These are phyloP conservation scores for Leptinotarsa rubiginosa DNA, from an alignment of 2,888 invertebrate species.

Conservation along the genomic window DNA sequence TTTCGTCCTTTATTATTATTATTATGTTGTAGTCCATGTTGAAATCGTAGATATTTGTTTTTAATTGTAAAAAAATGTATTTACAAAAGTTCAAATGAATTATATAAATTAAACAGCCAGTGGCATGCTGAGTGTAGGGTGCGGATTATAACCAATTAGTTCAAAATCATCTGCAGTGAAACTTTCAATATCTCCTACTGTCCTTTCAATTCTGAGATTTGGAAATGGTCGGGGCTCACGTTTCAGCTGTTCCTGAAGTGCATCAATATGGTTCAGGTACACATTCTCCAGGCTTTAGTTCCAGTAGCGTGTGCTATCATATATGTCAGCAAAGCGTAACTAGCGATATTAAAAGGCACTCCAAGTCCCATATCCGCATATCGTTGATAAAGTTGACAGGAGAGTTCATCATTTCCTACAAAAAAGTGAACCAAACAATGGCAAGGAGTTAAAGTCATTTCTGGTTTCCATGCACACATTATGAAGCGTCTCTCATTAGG, in stretches of 20 bases:
- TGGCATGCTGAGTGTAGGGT: conserved; percentile 78
- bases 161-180: conserved; percentile 90
- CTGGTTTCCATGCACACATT: conserved; percentile 95
- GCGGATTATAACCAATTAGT: conserved; percentile 85
- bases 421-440: conserved; percentile 96
- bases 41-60: too few relatives aligned
- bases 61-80: neutral
- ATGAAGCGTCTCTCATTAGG: conserved; percentile 91
- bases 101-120: conserved; percentile 56
- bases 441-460: conserved; percentile 97
- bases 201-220: conserved; percentile 79
- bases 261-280: conserved; percentile 89
- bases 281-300: conserved; percentile 94
- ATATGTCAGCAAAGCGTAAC: conserved; percentile 91
- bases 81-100: conserved; percentile 13
- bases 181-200: conserved; percentile 84
- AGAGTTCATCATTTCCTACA: conserved; percentile 85
- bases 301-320: conserved; percentile 97
- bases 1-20: too few relatives aligned
- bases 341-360: conserved; percentile 98
- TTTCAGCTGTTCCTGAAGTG: conserved; percentile 82
- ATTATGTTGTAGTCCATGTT: too few relatives aligned
- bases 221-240: conserved; percentile 88
- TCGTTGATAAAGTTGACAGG: conserved; percentile 93
- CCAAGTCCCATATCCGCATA: conserved; percentile 98